Conservation (phyloP, 1,140 invertebrate species). For the Ceratina calcarata region DNA sequence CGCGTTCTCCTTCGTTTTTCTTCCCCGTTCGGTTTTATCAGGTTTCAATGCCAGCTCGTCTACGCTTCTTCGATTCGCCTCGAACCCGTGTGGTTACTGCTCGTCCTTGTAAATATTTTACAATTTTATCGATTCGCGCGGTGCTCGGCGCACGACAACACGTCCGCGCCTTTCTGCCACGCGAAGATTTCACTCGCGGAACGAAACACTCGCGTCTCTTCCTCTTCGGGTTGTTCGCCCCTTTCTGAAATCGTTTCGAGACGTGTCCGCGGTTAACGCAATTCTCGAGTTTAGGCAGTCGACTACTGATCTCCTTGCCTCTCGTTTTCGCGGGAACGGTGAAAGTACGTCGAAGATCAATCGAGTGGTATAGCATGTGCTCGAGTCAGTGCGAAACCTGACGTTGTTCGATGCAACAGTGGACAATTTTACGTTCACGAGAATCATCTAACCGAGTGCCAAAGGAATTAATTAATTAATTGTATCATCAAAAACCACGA, state of each 20-base stretch:
- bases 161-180: neutral
- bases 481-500: neutral
- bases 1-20: neutral
- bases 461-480: slow-evolving; percentile 8
- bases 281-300: neutral
- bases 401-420: neutral
- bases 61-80: slow-evolving; percentile 13
- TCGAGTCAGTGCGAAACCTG: neutral
- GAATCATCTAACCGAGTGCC: neutral
- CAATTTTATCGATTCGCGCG: slow-evolving; percentile 43
- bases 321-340: neutral
- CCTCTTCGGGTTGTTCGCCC: neutral
- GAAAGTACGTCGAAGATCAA: neutral
- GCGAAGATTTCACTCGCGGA: neutral
- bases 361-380: neutral
- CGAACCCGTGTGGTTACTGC: neutral
- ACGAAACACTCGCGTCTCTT: neutral
- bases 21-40: neutral
- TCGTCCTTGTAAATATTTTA: slow-evolving; percentile 37
- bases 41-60: slow-evolving; percentile 1
- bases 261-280: neutral
- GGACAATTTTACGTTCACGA: neutral
- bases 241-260: neutral
- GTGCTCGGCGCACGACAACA: neutral
- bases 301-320: too few species aligned